Evolutionary conservation across 2,888 invertebrate species (phyloP), one percentile per base, ranked within the genome.

Genomic region (Chrysina gloriosa): DNA sequence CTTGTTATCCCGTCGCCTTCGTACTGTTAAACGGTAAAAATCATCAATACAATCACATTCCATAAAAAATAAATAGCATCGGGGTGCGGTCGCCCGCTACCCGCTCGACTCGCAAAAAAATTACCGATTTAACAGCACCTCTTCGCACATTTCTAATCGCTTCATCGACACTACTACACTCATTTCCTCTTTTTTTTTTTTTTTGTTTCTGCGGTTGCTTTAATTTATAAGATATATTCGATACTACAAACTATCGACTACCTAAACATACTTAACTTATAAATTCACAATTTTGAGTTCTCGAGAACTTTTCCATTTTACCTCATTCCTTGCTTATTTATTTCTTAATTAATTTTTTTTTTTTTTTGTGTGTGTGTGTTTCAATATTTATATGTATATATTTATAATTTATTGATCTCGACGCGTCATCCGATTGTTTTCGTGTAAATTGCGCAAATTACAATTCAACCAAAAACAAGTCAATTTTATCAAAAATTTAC

Each of bases 131-230:
- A 77, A 77, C 77, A 77, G 77, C 77, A 78, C 76, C 73, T 73
- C 69, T 70, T 74, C 69, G 67, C 69, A 77, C 77, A 76, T 79
- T 73, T 77, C 78, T 81, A 80, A 81, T 80, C 80, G 79, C 79
- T 81, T 80, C 80, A 81, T 78, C 77, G 78, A 82, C 79, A 82
- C 82, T n/a, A n/a, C n/a, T 82, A 82, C 82, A 81, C 80, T 80
- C 81, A 81, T 78, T 78, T 80, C 78, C 78, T 78, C 79, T 78
- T 74, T 75, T 52, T 70, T n/a, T n/a, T n/a, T n/a, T n/a, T n/a
- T n/a, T n/a, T n/a, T n/a, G n/a, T n/a, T n/a, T n/a, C n/a, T n/a
- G n/a, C n/a, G n/a, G n/a, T n/a, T n/a, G n/a, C n/a, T n/a, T 72
- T 74, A 70, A 50, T 68, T 77, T 80, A 77, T 76, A 80, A 76